A percentile compares a stretch with the other conserved stretches of the same genome.
These are phyloP conservation scores for Panthera leo DNA, from an alignment of 2,113 vertebrate species.

Conservation along the genomic window DNA sequence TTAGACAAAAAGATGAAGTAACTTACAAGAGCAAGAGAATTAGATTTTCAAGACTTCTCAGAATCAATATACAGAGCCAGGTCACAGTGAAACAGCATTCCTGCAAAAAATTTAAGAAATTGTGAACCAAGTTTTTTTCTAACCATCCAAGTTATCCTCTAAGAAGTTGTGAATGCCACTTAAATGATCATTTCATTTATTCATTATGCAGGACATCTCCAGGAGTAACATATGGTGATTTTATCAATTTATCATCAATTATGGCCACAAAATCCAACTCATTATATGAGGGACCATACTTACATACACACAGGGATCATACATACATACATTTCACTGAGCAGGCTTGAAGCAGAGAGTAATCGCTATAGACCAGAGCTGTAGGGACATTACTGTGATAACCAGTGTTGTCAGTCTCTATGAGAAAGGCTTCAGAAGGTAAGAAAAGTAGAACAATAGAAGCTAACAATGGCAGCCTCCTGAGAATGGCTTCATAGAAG, in stretches of 20 bases:
- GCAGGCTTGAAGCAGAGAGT: not conserved
- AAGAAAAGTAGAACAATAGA: not conserved
- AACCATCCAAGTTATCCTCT: not conserved
- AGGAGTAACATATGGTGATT: not conserved
- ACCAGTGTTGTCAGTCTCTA: not conserved
- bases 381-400: too few relatives aligned
- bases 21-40: not conserved
- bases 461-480: not conserved
- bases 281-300: not conserved
- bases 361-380: not conserved
- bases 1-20: not conserved
- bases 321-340: not conserved
- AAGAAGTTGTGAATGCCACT: not conserved
- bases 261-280: not conserved
- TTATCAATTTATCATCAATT: not conserved
- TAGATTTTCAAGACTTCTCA: not conserved
- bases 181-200: not conserved
- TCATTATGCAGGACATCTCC: not conserved
- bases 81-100: not conserved
- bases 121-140: not conserved
- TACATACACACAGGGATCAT: not conserved
- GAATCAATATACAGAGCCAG: not conserved
- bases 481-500: not conserved
- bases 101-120: not conserved
- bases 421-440: not conserved